phyloP scores from a whole-genome alignment of 2,888 invertebrate species.

The Synergus laeviventris region DNA sequence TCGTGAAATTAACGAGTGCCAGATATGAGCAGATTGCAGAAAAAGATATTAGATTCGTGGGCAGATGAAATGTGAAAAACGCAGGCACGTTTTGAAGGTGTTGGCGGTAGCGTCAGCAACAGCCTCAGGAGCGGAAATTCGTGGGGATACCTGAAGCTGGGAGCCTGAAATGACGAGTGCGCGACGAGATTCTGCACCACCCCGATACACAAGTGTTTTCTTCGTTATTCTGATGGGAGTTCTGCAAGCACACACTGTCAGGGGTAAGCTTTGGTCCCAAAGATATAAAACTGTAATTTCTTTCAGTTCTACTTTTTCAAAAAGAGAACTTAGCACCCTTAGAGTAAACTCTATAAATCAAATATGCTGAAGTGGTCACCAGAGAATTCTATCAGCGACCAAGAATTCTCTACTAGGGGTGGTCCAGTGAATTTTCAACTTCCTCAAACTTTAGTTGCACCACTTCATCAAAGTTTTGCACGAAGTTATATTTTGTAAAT shows the following conservation, averaged over 20 bases:
- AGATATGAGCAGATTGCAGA: not conserved
- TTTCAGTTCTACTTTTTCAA: too few relatives aligned
- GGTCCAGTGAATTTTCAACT: too few relatives aligned
- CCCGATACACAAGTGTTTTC: conserved; percentile 65
- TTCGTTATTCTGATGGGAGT: conserved; percentile 65
- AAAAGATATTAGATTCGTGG: conserved; percentile 43
- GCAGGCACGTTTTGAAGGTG: conserved; percentile 45
- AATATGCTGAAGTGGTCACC: too few relatives aligned
- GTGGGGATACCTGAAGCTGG: conserved; percentile 63
- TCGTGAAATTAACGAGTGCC: too few relatives aligned
- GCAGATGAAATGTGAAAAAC: conserved; percentile 69
- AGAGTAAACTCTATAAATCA: too few relatives aligned
- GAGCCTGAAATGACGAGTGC: conserved; percentile 73
- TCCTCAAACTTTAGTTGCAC: too few relatives aligned
- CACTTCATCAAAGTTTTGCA: too few relatives aligned
- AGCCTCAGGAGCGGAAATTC: conserved; percentile 53
- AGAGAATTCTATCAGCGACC: too few relatives aligned
- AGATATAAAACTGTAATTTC: too few relatives aligned
- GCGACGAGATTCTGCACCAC: conserved; percentile 69
- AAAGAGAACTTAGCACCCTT: too few relatives aligned
- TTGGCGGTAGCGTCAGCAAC: conserved; percentile 41
- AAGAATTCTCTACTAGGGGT: too few relatives aligned
- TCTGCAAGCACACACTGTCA: conserved; percentile 64
- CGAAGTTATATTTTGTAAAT: too few relatives aligned
- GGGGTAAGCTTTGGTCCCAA: conserved; percentile 61